phyloP scores from a whole-genome alignment of 92 coral and sea anemone genomes.

The Porites evermanni region DNA sequence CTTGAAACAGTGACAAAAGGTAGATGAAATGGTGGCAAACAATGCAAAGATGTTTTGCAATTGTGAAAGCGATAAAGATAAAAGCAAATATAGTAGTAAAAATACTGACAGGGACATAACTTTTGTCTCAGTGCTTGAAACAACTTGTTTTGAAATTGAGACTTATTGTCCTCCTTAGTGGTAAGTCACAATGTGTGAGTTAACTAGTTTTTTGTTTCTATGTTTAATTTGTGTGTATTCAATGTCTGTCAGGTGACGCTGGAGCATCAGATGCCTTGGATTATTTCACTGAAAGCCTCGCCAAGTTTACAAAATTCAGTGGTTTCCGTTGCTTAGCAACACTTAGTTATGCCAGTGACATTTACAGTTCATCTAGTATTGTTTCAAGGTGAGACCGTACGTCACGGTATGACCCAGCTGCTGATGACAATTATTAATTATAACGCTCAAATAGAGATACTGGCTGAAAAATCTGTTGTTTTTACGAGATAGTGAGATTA shows the following conservation, averaged over 20 bases:
- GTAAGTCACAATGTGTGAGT: not conserved
- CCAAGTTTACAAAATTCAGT: slow-evolving; percentile 96
- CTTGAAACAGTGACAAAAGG: too few relatives aligned
- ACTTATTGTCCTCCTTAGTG: too few relatives aligned
- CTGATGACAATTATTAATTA: not conserved
- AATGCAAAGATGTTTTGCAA: too few relatives aligned
- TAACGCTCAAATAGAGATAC: too few relatives aligned
- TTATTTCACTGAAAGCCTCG: slow-evolving; percentile 95
- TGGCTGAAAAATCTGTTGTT: too few relatives aligned
- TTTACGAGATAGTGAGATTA: too few relatives aligned
- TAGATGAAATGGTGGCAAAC: too few relatives aligned
- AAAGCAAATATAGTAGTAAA: too few relatives aligned
- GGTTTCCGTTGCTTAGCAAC: slow-evolving; percentile 97
- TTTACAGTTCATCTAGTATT: slow-evolving; percentile 94
- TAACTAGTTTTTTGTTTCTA: not conserved
- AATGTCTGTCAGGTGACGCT: slow-evolving; percentile 64
- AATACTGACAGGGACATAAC: too few relatives aligned
- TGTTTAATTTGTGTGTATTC: not conserved
- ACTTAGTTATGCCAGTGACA: slow-evolving; percentile 96
- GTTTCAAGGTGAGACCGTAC: slow-evolving; percentile 83
- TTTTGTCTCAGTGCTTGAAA: too few relatives aligned
- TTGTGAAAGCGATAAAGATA: too few relatives aligned
- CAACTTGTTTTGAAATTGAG: too few relatives aligned
- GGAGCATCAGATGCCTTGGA: slow-evolving; percentile 85
- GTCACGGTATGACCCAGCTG: not conserved